Evolutionary conservation across 30 jellyfish, hydroid and myxozoan genomes (phyloP), one percentile per base, ranked within the genome.

Genomic region (Cassiopea xamachana): DNA sequence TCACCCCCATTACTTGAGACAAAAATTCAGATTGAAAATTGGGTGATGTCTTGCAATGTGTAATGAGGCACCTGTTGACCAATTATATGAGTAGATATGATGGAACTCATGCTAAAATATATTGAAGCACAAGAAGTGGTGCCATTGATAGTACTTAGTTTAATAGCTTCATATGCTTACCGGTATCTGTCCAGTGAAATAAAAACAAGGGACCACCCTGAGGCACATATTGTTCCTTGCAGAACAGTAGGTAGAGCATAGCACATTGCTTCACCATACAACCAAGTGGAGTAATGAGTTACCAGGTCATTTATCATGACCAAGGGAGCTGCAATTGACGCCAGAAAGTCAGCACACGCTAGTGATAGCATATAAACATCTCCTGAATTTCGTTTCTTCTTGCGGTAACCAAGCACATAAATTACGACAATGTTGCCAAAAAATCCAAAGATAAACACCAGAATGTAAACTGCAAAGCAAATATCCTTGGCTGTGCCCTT

Each of bases 171-270:
- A 64, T 27, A 46, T 44, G 5, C 80, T 48, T 84, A 84, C 92
- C 92, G 77, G 86, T 82, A 83, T 43, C 97, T 77, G 60, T 90
- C 97, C 75, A 79, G 75, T 12, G 92, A 67, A n/a, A 90, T 90
- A 79, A 77, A 50, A 7, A 90, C 89, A 16, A 90, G 81, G 1
- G 85, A 73, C 88, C 97, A 86, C 27, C 75, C 78, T 5, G 97
- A 90, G 3, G 84, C 89, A 0, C 84, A 46, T 60, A 82, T 45
- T 1, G 91, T 81, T 0, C 46, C 69, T 17, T 82, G 97, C 12
- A 61, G 44, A 1, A 82, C 58, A 19, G 83, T 71, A 43, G 97
- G 97, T 9, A 90, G 39, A 51, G 82, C 48, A 49, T 82, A 68
- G 90, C 97, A 90, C 75, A 79, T 81, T 16, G 73, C 81, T 39